These are phyloP conservation scores for Limonius californicus DNA, from an alignment of 1,140 invertebrate genomes.

Conservation along the genomic window DNA sequence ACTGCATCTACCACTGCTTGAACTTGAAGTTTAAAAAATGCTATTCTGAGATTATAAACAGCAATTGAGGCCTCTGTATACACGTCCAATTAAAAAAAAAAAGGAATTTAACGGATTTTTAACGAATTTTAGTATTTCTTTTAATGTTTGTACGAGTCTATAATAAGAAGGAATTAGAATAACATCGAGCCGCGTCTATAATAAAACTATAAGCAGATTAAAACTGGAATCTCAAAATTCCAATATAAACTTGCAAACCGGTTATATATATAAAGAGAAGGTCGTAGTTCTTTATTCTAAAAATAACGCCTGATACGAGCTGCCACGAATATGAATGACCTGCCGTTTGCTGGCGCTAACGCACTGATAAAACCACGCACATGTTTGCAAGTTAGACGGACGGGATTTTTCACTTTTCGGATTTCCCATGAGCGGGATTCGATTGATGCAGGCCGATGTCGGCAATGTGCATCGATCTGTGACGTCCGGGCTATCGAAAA, in stretches of 20 bases:
- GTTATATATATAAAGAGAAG: conserved; percentile 30
- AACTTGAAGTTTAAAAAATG: too few relatives aligned
- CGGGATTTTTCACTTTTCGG: conserved; percentile 1
- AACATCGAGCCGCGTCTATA: not conserved
- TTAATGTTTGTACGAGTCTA: too few relatives aligned
- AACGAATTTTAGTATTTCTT: too few relatives aligned
- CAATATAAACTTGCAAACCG: conserved; percentile 26
- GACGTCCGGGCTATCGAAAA: conserved; percentile 22
- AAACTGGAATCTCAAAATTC: conserved; percentile 4
- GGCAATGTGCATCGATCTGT: conserved; percentile 20
- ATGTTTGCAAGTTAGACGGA: not conserved
- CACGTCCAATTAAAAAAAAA: too few relatives aligned
- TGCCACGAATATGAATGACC: conserved; percentile 22
- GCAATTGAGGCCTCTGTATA: too few relatives aligned
- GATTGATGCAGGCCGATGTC: conserved; percentile 16
- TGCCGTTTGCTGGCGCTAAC: conserved; percentile 17
- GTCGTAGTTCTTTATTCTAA: conserved; percentile 38
- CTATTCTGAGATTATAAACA: too few relatives aligned
- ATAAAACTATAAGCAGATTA: not conserved
- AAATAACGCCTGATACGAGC: conserved; percentile 27
- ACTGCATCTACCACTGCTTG: too few relatives aligned
- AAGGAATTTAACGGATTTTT: too few relatives aligned
- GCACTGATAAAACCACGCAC: not conserved
- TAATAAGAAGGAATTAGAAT: not conserved
- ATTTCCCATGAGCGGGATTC: not conserved